Evolutionary conservation across 2,113 vertebrate genomes (phyloP).

Genomic region (Glareola pratincola): DNA sequence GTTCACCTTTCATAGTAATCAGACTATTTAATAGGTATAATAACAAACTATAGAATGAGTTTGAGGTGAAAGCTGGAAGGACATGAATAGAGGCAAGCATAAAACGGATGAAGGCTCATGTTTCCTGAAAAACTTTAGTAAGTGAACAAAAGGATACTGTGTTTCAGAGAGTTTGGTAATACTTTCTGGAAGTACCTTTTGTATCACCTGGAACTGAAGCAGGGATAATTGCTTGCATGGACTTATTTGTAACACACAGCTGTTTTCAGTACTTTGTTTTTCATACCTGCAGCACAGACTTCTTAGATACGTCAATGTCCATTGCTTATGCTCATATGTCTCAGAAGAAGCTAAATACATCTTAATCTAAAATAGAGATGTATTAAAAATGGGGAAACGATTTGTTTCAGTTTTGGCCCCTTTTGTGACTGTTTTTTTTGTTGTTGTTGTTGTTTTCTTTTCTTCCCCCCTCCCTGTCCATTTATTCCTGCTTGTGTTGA

Average conservation of each 20-base stretch:
- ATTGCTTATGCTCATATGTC: neutral
- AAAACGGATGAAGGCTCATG: neutral
- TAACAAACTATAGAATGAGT: neutral
- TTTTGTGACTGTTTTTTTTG: neutral
- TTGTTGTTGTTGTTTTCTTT: too few relatives aligned
- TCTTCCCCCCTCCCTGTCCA: too few relatives aligned
- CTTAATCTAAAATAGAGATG: neutral
- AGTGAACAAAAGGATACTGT: neutral
- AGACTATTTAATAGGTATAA: neutral
- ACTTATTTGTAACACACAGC: neutral
- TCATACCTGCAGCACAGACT: neutral
- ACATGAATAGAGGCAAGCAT: neutral
- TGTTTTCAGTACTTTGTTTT: neutral
- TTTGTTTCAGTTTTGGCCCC: neutral
- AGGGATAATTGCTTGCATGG: neutral
- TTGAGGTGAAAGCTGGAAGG: neutral
- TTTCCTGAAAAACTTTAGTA: neutral
- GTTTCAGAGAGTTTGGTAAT: neutral
- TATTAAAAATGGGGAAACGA: neutral
- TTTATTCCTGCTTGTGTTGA: neutral
- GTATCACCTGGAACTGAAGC: neutral
- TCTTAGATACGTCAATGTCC: neutral
- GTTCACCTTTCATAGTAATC: neutral
- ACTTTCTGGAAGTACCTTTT: neutral
- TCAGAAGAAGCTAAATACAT: neutral